A percentile compares a stretch with the other conserved stretches of the same genome.
phyloP scores from a whole-genome alignment of 2,797 vertebrate species.

The Odontamblyopus rebecca region DNA sequence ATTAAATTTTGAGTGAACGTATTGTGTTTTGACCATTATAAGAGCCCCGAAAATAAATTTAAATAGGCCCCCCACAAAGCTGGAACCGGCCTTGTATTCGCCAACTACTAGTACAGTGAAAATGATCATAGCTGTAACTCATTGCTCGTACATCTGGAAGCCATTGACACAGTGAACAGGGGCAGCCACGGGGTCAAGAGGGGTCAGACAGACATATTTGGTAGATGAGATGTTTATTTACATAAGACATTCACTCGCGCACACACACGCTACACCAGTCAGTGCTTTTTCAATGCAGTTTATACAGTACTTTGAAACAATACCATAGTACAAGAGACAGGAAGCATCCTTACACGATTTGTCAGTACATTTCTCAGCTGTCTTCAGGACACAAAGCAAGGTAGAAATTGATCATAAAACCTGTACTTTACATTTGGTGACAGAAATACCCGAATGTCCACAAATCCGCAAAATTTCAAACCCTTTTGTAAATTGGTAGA shows the following conservation, averaged over 20 bases:
- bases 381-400: conserved; percentile 13
- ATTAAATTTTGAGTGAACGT: too few relatives aligned
- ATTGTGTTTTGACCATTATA: too few relatives aligned
- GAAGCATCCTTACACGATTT: conserved; percentile 27
- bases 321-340: conserved; percentile 36
- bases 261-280: conserved; percentile 26
- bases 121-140: background rate
- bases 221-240: conserved; percentile 62
- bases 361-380: conserved; percentile 42
- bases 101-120: background rate
- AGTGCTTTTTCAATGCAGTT: conserved; percentile 56
- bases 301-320: conserved; percentile 51
- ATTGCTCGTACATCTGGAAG: conserved; percentile 42
- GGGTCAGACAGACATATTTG: conserved; percentile 26
- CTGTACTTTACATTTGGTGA: background rate
- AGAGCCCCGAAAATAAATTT: too few relatives aligned
- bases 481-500: background rate
- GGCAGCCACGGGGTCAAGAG: conserved; percentile 8
- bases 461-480: conserved; percentile 8
- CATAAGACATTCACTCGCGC: conserved; percentile 32
- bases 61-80: background rate
- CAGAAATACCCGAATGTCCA: background rate
- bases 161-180: conserved; percentile 11
- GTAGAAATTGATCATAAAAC: background rate
- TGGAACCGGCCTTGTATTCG: background rate